Conservation (phyloP, 37 sponge, comb jelly and placozoan genomes). For the Axinella damicornis region DNA sequence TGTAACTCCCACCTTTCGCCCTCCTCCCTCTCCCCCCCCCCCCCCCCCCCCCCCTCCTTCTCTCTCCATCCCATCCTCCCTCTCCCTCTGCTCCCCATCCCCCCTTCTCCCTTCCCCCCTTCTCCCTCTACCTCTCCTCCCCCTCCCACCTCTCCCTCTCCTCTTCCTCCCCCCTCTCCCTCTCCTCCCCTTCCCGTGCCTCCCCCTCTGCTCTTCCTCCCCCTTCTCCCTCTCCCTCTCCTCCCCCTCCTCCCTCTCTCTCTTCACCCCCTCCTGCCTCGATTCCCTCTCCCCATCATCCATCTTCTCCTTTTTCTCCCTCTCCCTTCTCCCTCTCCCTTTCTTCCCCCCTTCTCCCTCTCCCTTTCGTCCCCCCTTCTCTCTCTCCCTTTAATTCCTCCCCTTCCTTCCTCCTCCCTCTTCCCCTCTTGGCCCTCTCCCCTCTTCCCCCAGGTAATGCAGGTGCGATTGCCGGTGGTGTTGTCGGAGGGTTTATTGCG, state of each 20-base stretch:
- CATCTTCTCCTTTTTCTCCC: background rate
- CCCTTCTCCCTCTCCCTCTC: background rate
- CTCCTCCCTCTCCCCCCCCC: slow-evolving; percentile 7
- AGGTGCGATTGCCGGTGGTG: too few species aligned
- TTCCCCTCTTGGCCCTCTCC: too few species aligned
- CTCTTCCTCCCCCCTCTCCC: background rate
- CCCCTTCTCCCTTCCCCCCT: slow-evolving; percentile 9
- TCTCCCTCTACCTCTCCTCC: background rate
- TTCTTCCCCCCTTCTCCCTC: background rate
- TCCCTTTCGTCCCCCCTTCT: background rate
- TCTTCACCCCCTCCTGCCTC: too few species aligned
- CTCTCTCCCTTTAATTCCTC: background rate
- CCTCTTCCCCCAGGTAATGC: too few species aligned
- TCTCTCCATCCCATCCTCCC: background rate
- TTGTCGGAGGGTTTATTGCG: too few species aligned
- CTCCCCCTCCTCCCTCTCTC: slow-evolving; percentile 7
- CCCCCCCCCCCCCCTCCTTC: slow-evolving; percentile 5
- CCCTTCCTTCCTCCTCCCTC: background rate
- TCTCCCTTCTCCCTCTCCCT: background rate
- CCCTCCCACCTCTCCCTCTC: too few species aligned
- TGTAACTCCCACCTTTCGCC: background rate
- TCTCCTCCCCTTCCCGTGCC: background rate
- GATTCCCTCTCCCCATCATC: background rate
- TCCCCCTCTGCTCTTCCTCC: background rate
- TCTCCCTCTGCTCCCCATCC: slow-evolving; percentile 1